Base-by-base conservation (phyloP, 2,797 vertebrate species). In the Sebastolobus alascanus region DNA sequence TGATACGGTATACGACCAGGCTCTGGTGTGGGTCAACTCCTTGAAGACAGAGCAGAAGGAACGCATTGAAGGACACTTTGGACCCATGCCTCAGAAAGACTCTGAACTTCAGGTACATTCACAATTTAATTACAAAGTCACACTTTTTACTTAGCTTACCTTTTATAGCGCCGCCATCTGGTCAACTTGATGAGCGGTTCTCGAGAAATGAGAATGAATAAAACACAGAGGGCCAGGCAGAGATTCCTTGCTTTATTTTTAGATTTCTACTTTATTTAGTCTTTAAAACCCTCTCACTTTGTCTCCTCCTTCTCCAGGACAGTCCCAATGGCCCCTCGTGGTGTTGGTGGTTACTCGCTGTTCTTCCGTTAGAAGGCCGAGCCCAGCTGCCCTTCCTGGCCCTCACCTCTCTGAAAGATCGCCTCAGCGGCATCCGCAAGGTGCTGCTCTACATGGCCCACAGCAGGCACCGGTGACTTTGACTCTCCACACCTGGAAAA, bases 311-410 rank as follows among this genome's bases (percentile, higher is more conserved):
- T 35, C 69, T 71, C 8, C 92, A 99, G 97, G 94, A 93, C 75
- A 97, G 96, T 89, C 95, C 96, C 0, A 96, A 95, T 68, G 97
- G 97, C 13, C 97, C 98, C 5, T 96, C 96, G 0, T 99, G 98
- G 97, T 97, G 97, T 87, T 99, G 98, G 97, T 98, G 97, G 97
- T 88, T 98, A 46, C 91, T 98, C 66, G 97, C 96, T 0, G 97
- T 99, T 74, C 90, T 98, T 75, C 97, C 97, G 0, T 82, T 98
- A 77, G 98, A 97, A 73, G 96, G 94, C 79, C 94, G 96, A 86
- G 97, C 98, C 77, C 97, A 98, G 90, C 95, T 99, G 77, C 97
- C 97, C 2, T 97, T 98, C 73, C 87, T 98, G 8, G 95, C 97
- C 64, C 96, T 98, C 96, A 97, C 95, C 16, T 97, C 96, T 0